Conservation (phyloP, 1,140 invertebrate species). For the Drosophila subpulchrella region DNA sequence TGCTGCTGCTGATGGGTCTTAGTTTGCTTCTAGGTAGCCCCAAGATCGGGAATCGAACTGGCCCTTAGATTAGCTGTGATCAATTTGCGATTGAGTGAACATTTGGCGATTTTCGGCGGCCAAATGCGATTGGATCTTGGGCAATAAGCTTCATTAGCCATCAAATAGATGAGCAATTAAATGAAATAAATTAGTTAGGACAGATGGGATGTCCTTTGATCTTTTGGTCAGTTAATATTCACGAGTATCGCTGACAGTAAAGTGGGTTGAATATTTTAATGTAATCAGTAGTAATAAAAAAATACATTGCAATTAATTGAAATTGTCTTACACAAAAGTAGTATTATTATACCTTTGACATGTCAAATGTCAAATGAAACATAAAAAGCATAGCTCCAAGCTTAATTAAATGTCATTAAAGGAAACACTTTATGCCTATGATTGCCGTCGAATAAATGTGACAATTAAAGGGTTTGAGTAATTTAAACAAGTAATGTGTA, state of each 20-base stretch:
- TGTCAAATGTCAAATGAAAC: not conserved
- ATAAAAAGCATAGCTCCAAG: too few species aligned
- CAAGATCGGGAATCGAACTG: not conserved
- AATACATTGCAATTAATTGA: not conserved
- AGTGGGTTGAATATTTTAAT: not conserved
- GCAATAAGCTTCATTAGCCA: not conserved
- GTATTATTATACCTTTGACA: not conserved
- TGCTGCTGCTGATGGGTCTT: slow-evolving; percentile 5
- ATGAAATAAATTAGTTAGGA: not conserved
- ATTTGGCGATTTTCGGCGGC: not conserved
- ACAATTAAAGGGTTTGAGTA: not conserved
- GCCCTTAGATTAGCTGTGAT: slow-evolving; percentile 9
- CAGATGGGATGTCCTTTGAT: not conserved
- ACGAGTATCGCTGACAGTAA: not conserved
- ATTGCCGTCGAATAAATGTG: not conserved
- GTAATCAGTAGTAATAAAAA: not conserved
- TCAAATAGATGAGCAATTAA: slow-evolving; percentile 7
- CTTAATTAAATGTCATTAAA: too few species aligned
- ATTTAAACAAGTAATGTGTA: not conserved
- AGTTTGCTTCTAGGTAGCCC: not conserved
- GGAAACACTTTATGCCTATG: too few species aligned
- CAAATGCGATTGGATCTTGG: not conserved
- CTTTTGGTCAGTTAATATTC: not conserved
- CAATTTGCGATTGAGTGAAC: slow-evolving; percentile 28
- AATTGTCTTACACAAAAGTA: not conserved